Conservation (phyloP, 2,888 invertebrate species). For the Deroplatys truncata region DNA sequence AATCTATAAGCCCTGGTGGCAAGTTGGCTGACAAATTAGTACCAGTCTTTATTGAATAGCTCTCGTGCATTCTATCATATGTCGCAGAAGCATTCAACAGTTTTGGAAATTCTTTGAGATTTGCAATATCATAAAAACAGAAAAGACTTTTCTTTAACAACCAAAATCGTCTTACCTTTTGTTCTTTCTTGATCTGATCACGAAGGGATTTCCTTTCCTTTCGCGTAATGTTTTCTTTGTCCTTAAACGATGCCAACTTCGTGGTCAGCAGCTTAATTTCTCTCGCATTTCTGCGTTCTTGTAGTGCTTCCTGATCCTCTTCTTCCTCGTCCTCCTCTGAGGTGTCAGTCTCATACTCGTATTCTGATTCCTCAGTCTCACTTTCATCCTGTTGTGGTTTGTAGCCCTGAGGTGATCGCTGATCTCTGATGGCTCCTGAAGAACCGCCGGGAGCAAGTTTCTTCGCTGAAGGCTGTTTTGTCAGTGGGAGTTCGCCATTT, state of each 20-base stretch:
- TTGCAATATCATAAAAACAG: too few species aligned
- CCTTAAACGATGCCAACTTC: slow-evolving; percentile 44
- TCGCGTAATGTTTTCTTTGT: slow-evolving; percentile 51
- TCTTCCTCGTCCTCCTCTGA: slow-evolving; percentile 49
- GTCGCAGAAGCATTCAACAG: too few species aligned
- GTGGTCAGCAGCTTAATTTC: slow-evolving; percentile 62
- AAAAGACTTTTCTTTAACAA: too few species aligned
- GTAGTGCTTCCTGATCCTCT: slow-evolving; percentile 40
- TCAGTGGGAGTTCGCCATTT: slow-evolving; percentile 28
- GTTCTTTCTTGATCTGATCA: slow-evolving; percentile 71
- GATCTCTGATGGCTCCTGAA: background rate
- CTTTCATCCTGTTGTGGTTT: slow-evolving; percentile 40
- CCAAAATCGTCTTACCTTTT: background rate
- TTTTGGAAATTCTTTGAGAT: too few species aligned
- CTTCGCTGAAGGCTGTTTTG: slow-evolving; percentile 36
- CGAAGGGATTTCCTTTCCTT: slow-evolving; percentile 74
- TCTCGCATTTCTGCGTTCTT: slow-evolving; percentile 56
- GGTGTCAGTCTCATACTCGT: slow-evolving; percentile 59
- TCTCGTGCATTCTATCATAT: too few species aligned
- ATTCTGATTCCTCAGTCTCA: slow-evolving; percentile 58
- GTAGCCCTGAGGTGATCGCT: background rate
- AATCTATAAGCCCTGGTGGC: too few species aligned
- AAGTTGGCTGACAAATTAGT: too few species aligned
- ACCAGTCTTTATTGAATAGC: too few species aligned
- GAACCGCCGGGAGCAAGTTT: slow-evolving; percentile 30